phyloP scores from a whole-genome alignment of 2,888 invertebrate genomes.

The Automeris io region DNA sequence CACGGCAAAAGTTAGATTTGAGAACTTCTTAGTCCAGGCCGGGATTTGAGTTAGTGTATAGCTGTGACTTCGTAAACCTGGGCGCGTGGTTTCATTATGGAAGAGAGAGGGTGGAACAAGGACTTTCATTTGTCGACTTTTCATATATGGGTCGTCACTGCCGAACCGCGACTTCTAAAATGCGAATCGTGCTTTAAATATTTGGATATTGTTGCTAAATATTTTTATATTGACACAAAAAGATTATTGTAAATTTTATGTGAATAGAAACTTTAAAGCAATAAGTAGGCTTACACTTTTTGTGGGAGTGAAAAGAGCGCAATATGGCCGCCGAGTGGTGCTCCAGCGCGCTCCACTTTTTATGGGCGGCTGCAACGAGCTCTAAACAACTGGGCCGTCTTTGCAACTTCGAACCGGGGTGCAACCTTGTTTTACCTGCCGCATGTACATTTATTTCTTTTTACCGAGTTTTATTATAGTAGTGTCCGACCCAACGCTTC shows the following conservation, averaged over 20 bases:
- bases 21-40: too few species aligned
- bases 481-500: too few species aligned
- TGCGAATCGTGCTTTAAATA: too few species aligned
- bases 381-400: constrained; percentile 56
- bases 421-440: not conserved
- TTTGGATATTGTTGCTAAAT: too few species aligned
- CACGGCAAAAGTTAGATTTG: too few species aligned
- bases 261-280: constrained; percentile 30
- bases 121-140: too few species aligned
- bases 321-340: constrained; percentile 42
- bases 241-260: constrained; percentile 29
- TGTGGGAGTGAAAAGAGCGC: constrained; percentile 42
- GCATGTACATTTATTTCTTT: constrained; percentile 5
- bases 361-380: constrained; percentile 34
- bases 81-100: too few species aligned
- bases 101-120: too few species aligned
- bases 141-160: too few species aligned
- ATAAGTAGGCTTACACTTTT: constrained; percentile 34
- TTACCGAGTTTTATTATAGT: not conserved
- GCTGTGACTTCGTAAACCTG: too few species aligned
- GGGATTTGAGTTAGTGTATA: too few species aligned
- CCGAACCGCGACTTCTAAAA: constrained; percentile 13
- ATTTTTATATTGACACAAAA: too few species aligned
- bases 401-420: constrained; percentile 34
- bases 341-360: constrained; percentile 41